phyloP scores from a whole-genome alignment of 2,797 vertebrate genomes.

The Lemur catta region DNA sequence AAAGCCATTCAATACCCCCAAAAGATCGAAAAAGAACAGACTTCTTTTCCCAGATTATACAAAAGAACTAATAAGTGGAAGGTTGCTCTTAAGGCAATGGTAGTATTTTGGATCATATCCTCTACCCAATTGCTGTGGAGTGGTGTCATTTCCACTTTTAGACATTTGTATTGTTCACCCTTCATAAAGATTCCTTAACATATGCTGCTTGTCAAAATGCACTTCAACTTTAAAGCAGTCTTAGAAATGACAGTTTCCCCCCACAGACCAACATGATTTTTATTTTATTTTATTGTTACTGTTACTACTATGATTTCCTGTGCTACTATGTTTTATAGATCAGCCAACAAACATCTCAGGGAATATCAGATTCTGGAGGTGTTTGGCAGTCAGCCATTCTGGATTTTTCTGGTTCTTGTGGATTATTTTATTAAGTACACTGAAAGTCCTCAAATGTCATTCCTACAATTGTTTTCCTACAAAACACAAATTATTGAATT shows the following conservation, averaged over 20 bases:
- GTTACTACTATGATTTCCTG: background rate
- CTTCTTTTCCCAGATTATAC: background rate
- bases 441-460: background rate
- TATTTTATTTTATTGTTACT: background rate
- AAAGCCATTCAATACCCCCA: background rate
- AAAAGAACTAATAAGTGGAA: background rate
- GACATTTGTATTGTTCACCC: background rate
- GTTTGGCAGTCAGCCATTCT: background rate
- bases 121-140: background rate
- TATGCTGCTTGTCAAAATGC: constrained; percentile 50
- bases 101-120: background rate
- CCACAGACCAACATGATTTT: constrained; percentile 29
- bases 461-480: background rate
- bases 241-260: constrained; percentile 35
- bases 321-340: constrained; percentile 25
- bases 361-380: background rate
- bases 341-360: constrained; percentile 1
- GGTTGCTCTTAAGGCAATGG: background rate
- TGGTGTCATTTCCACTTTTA: background rate
- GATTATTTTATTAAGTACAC: background rate
- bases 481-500: background rate
- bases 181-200: constrained; percentile 51
- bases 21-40: background rate
- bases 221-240: constrained; percentile 56
- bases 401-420: background rate